A percentile compares a stretch with the other conserved stretches of the same genome.
These are phyloP conservation scores for Laticauda colubrina DNA, from an alignment of 2,113 vertebrate genomes.

Conservation along the genomic window DNA sequence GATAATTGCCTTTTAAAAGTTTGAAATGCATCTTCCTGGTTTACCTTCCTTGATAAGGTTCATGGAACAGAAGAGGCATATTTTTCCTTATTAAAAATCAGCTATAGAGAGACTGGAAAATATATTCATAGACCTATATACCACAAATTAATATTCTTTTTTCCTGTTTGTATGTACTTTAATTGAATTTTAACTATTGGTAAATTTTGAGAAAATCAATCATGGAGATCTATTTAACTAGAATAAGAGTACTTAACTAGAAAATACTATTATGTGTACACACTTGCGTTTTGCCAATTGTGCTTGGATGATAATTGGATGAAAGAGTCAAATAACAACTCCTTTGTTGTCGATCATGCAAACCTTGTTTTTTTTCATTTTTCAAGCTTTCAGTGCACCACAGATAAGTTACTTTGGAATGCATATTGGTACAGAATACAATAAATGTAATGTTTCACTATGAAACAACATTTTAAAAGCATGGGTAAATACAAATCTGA, in stretches of 20 bases:
- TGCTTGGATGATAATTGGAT: background rate
- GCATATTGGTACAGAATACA: background rate
- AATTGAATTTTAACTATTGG: background rate
- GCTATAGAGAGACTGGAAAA: background rate
- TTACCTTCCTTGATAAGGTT: background rate
- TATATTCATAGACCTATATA: background rate
- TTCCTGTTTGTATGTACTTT: background rate
- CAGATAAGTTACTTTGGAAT: background rate
- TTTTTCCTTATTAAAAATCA: background rate
- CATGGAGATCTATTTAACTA: background rate
- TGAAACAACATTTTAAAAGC: background rate
- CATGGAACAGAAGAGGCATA: background rate
- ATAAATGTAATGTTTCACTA: background rate
- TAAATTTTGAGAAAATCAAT: background rate
- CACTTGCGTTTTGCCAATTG: background rate
- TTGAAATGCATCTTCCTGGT: background rate
- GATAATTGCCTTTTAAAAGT: background rate
- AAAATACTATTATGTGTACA: background rate
- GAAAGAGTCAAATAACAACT: background rate
- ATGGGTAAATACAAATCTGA: background rate
- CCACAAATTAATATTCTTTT: background rate
- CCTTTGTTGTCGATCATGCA: background rate
- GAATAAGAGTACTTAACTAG: background rate
- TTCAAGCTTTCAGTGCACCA: background rate
- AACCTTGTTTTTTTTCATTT: background rate